Evolutionary conservation across 2,113 vertebrate genomes (phyloP), one percentile per base, ranked within the genome.

Genomic region (Saccopteryx leptura): DNA sequence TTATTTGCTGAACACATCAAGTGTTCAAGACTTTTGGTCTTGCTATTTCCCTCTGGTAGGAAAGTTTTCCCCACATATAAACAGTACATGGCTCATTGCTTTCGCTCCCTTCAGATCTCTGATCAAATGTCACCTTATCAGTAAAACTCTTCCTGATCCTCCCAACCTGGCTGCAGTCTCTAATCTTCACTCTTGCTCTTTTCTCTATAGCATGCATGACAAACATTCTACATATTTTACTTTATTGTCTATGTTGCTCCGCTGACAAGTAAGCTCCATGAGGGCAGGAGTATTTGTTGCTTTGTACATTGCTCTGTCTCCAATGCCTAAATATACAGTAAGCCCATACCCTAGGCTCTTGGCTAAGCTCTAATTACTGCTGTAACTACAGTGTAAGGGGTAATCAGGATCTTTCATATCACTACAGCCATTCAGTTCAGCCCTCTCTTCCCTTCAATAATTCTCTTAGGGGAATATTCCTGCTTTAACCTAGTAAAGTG

Each of bases 1-100:
- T 71, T 75, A 91, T 56, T n/a, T 84, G 50, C 39, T 54, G 28
- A 76, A 91, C 66, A 94, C 17, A 90, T 65, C 28, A 80, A 69
- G 60, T 18, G 24, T 87, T 63, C 9, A 11, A 33, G 48, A 76
- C 28, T 61, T 85, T 72, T 83, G 52, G 46, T 84, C 39, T 39
- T 95, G 19, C 46, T 54, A 1, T 69, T 78, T 83, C 56, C 56
- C 31, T 92, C 84, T 74, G 21, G 46, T 0, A 78, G 63, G 85
- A 78, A 72, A 82, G 46, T 23, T 93, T 48, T 78, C 72, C 39
- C 69, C 19, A 50, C 5, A 54, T 61, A 17, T 31, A 66, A 94
- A 90, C 3, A 39, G 39, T 54, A 9, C 18, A 60, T 31, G 24
- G 63, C 21, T 94, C 24, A 58, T 69, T 69, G 84, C 28, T 82